Evolutionary conservation across 2,888 invertebrate genomes (phyloP).

Genomic region (Therioaphis trifolii): DNA sequence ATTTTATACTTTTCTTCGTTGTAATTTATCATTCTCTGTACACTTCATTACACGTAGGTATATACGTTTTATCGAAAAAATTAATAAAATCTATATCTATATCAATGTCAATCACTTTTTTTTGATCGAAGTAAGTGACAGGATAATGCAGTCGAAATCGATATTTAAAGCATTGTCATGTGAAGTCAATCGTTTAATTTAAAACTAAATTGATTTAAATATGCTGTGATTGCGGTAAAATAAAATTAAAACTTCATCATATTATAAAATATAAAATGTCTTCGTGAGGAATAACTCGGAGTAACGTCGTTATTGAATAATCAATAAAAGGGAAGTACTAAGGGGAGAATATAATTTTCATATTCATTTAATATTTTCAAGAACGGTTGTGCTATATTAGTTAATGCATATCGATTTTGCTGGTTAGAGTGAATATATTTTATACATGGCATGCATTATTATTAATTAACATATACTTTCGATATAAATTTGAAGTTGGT

Average conservation of each 20-base stretch:
- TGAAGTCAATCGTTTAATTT: conserved; percentile 35
- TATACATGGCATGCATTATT: neutral
- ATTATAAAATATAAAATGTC: conserved; percentile 5
- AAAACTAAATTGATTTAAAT: conserved; percentile 31
- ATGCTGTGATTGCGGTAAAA: conserved; percentile 14
- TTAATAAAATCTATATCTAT: too few relatives aligned
- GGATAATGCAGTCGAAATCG: neutral
- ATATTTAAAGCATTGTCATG: conserved; percentile 8
- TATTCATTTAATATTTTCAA: conserved; percentile 9
- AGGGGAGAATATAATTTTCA: conserved; percentile 37
- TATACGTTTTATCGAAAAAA: neutral
- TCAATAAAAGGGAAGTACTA: conserved; percentile 10
- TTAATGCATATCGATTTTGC: neutral
- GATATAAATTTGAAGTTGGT: neutral
- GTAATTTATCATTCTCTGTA: too few relatives aligned
- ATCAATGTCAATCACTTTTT: too few relatives aligned
- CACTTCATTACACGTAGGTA: neutral
- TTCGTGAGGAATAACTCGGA: conserved; percentile 5
- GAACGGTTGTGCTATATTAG: neutral
- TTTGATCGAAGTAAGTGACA: neutral
- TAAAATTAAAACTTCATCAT: conserved; percentile 36
- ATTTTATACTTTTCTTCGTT: too few relatives aligned
- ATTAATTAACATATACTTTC: neutral
- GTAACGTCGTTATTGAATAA: conserved; percentile 41
- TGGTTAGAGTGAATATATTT: neutral